A percentile compares a stretch with the other conserved stretches of the same genome.
These are phyloP conservation scores for Danio tinwini DNA, from an alignment of 2,797 vertebrate species.

Conservation along the genomic window DNA sequence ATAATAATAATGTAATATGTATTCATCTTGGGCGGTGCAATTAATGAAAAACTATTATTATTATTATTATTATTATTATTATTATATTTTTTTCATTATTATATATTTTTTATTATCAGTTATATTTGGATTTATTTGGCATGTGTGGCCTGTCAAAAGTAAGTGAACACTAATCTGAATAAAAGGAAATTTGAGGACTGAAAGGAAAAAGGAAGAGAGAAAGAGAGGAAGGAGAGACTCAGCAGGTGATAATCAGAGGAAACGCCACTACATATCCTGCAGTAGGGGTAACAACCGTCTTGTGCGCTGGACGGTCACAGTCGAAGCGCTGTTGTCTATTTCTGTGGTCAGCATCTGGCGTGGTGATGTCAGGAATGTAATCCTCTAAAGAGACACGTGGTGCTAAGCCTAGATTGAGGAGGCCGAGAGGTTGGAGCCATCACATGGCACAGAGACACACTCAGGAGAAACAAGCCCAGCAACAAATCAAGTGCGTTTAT, in stretches of 20 bases:
- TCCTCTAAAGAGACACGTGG: constrained; percentile 75
- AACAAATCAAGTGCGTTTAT: constrained; percentile 34
- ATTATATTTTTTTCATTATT: no score
- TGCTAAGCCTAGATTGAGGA: constrained; percentile 74
- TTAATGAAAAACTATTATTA: no score
- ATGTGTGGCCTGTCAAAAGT: neutral
- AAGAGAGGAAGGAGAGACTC: neutral
- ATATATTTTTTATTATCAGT: no score
- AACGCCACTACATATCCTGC: neutral
- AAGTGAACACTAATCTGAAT: neutral
- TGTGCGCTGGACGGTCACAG: constrained; percentile 61
- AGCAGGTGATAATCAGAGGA: constrained; percentile 16
- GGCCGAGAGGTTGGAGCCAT: constrained; percentile 65
- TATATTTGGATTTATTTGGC: neutral
- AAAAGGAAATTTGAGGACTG: neutral
- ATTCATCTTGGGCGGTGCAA: no score
- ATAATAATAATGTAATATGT: no score
- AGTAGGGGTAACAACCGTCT: neutral
- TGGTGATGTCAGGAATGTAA: constrained; percentile 78
- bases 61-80: no score
- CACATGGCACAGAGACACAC: constrained; percentile 61
- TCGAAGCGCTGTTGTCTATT: constrained; percentile 67
- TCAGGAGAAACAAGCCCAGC: constrained; percentile 9
- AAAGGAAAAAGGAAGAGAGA: constrained; percentile 1
- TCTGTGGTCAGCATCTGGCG: constrained; percentile 77